Percentiles rank a stretch among this genome's conserved stretches.
Conservation (phyloP, 2,113 vertebrate species). For the Mesitornis unicolor region DNA sequence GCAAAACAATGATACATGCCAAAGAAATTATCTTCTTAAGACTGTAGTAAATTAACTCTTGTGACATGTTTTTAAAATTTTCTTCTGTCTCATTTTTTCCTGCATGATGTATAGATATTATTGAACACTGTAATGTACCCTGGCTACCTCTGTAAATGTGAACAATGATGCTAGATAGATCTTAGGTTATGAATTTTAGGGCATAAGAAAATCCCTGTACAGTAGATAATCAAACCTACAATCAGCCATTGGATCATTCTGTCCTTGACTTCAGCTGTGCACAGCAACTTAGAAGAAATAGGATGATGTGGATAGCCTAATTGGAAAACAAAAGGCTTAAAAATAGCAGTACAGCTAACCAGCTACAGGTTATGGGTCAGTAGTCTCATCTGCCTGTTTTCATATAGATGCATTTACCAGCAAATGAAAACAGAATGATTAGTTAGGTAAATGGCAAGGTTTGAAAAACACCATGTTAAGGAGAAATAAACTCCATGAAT, state of each 20-base stretch:
- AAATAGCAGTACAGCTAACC: neutral
- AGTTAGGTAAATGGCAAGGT: neutral
- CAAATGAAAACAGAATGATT: neutral
- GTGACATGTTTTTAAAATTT: neutral
- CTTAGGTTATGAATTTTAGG: neutral
- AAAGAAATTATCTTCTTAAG: neutral
- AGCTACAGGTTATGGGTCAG: neutral
- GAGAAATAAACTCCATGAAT: neutral
- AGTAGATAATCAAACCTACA: neutral
- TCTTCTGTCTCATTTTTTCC: neutral
- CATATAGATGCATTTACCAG: neutral
- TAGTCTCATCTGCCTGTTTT: neutral
- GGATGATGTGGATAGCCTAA: neutral
- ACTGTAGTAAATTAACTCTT: neutral
- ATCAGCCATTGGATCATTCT: neutral
- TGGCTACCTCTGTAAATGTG: neutral
- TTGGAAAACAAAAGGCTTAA: neutral
- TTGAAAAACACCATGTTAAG: neutral
- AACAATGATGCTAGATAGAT: neutral
- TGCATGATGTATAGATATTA: accelerated
- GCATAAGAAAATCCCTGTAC: neutral
- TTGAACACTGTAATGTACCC: neutral
- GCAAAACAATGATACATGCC: neutral
- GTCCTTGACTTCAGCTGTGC: neutral
- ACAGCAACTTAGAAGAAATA: neutral